phyloP scores from a whole-genome alignment of 2,113 vertebrate genomes.

The Malurus elegans region DNA sequence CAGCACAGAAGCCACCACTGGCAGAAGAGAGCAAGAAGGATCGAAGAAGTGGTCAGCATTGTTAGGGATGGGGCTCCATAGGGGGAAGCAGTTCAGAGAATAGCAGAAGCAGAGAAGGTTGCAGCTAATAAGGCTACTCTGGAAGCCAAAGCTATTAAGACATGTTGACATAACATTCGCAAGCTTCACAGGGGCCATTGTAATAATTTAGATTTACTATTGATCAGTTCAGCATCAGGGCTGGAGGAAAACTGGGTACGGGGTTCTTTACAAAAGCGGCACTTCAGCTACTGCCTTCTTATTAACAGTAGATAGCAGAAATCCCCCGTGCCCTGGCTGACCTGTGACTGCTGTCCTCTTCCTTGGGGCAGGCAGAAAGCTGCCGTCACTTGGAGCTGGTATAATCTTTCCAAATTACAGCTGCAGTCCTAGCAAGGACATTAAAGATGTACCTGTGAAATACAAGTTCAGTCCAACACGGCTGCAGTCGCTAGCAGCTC shows the following conservation, averaged over 20 bases:
- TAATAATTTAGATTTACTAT: constrained; percentile 79
- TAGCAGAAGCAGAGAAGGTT: constrained; percentile 53
- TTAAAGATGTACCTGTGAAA: not conserved
- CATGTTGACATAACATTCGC: constrained; percentile 80
- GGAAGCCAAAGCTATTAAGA: constrained; percentile 73
- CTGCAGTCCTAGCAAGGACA: not conserved
- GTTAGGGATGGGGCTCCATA: constrained; percentile 39
- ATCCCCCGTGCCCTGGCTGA: constrained; percentile 9
- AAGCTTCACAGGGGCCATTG: constrained; percentile 69
- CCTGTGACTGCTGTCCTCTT: not conserved
- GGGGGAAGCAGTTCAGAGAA: constrained; percentile 54
- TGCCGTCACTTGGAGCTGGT: constrained; percentile 11
- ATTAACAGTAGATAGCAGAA: constrained; percentile 67
- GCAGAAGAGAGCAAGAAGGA: constrained; percentile 24
- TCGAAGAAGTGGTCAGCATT: not conserved
- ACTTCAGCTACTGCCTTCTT: constrained; percentile 59
- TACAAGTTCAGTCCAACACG: not conserved
- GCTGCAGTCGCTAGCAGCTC: not conserved
- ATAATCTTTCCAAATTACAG: constrained; percentile 1
- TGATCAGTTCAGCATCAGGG: constrained; percentile 69
- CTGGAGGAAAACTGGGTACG: constrained; percentile 67
- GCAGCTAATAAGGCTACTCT: constrained; percentile 64
- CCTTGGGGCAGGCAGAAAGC: not conserved
- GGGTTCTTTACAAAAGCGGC: constrained; percentile 61
- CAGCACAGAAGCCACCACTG: not conserved